Conservation (phyloP, 1,140 invertebrate genomes). For the Oppia nitens region DNA sequence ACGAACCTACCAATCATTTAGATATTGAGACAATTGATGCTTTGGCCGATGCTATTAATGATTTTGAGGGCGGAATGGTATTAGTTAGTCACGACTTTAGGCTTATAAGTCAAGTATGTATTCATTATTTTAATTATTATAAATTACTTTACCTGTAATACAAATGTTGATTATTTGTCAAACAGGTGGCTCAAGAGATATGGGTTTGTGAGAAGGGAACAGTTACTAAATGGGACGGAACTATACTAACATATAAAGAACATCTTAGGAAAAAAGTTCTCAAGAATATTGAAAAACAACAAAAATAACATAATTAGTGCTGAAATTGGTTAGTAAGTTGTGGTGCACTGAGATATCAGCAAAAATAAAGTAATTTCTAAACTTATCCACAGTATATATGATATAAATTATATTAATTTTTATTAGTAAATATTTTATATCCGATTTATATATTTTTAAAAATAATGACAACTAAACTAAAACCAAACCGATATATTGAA, state of each 20-base stretch:
- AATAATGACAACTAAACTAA: too few species aligned
- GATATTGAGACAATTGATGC: slow-evolving; percentile 99
- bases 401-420: too few species aligned
- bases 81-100: slow-evolving; percentile 95
- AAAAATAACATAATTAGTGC: too few species aligned
- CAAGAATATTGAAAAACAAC: slow-evolving; percentile 25
- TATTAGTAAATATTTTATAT: too few species aligned
- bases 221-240: slow-evolving; percentile 90
- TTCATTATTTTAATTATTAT: not conserved
- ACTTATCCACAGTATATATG: too few species aligned
- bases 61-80: slow-evolving; percentile 95
- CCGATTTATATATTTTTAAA: too few species aligned
- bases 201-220: slow-evolving; percentile 96
- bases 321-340: too few species aligned
- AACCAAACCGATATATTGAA: too few species aligned
- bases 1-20: slow-evolving; percentile 96
- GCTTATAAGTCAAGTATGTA: slow-evolving; percentile 81
- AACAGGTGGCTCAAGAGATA: slow-evolving; percentile 91
- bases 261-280: slow-evolving; percentile 65
- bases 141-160: not conserved
- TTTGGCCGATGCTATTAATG: slow-evolving; percentile 88
- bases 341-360: too few species aligned
- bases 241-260: slow-evolving; percentile 90
- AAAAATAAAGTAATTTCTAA: too few species aligned
- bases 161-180: slow-evolving; percentile 21